Base-by-base conservation (phyloP, 35 echinoderm and acorn worm genomes). In the Patiria miniata region DNA sequence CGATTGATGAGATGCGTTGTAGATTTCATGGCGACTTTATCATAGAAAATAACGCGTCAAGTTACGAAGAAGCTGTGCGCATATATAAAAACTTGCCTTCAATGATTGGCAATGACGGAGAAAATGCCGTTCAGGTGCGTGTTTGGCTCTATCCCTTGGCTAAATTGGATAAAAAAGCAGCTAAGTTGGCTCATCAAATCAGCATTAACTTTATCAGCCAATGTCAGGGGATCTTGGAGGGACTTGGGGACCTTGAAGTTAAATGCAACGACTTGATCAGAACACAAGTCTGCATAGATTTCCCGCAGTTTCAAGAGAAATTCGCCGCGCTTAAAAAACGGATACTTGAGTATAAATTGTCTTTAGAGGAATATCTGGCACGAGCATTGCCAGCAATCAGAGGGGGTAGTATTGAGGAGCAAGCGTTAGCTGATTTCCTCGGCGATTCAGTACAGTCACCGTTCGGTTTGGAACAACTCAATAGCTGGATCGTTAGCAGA, bases 11-110 rank as follows among this genome's bases (percentile, higher is more conserved):
- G 33, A 39, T 87, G 7, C 61, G 69, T 61, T 78, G 65, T 40
- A 87, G 5, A 32, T 87, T 87, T 78, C 44, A 87, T 47, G 85
- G 85, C n/a, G 85, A 87, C 78, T 78, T 87, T 51, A 78, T 30
- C 16, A 40, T 52, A 7, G 39, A 39, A 18, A 78, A 5, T 33
- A 87, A 78, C 42, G 65, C 85, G 16, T 28, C 85, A 44, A 87
- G 1, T 16, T 78, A 44, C 51, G 0, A 78, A 78, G 65, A 87
- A 22, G 85, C 85, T 10, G 39, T 87, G 8, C 21, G 9, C 2
- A 23, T 78, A 7, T 87, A 87, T 40, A 87, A 21, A 19, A 10
- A 87, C n/a, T 68, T 87, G 12, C 85, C 85, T 40, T 39, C 61
- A 16, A 37, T 78, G 85, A 8, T 87, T 2, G 85, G 68, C 1